phyloP scores from a whole-genome alignment of 2,888 invertebrate genomes.

The Lithodes maja region DNA sequence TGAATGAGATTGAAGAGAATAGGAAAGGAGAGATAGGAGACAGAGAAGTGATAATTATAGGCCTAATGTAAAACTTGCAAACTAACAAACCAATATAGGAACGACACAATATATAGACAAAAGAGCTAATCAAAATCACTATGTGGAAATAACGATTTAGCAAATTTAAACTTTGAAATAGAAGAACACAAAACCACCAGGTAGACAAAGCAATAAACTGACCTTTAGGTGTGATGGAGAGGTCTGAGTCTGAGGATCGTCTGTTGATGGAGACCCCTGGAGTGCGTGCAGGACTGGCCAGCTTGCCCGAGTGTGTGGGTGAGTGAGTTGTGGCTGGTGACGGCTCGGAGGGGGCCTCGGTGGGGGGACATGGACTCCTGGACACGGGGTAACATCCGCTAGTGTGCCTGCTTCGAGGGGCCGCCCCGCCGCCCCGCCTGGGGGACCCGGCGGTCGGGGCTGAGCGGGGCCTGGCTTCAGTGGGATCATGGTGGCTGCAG shows the following conservation, averaged over 20 bases:
- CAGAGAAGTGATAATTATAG: neutral
- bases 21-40: neutral
- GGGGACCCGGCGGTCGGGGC: constrained; percentile 64
- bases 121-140: no score
- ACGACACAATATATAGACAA: no score
- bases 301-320: constrained; percentile 65
- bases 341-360: constrained; percentile 34
- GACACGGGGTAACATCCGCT: constrained; percentile 73
- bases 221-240: constrained; percentile 96
- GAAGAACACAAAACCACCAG: no score
- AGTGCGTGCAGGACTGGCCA: constrained; percentile 72
- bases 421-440: constrained; percentile 42
- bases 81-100: no score
- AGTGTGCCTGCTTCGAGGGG: constrained; percentile 65
- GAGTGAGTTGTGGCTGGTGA: constrained; percentile 47
- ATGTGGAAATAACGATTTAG: no score
- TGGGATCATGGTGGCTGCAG: constrained; percentile 65
- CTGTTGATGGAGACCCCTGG: constrained; percentile 80
- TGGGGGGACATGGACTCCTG: constrained; percentile 77
- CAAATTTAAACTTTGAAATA: no score
- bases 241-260: constrained; percentile 94
- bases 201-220: constrained; percentile 72
- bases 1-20: neutral
- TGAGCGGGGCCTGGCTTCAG: constrained; percentile 62
- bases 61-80: no score